These are phyloP conservation scores for Ceratosolen fusciceps DNA, from an alignment of 1,140 invertebrate genomes.

Conservation along the genomic window DNA sequence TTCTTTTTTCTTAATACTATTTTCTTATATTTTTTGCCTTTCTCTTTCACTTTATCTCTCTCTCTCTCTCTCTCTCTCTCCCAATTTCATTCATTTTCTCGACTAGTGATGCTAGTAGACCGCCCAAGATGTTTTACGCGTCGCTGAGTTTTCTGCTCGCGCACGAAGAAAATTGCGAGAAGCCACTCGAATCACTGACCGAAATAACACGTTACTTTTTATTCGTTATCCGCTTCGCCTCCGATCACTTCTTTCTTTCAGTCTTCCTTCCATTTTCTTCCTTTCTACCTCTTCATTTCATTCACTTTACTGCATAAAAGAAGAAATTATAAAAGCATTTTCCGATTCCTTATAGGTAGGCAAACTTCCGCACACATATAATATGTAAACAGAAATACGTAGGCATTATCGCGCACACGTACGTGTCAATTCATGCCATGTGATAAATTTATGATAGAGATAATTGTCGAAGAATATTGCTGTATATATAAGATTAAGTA, in stretches of 20 bases:
- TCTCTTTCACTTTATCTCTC: no score
- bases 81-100: not conserved
- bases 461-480: no score
- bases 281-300: not conserved
- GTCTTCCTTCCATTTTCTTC: not conserved
- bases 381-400: no score
- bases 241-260: not conserved
- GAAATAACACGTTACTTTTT: constrained; percentile 44
- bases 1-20: no score
- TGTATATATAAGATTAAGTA: no score
- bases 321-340: not conserved
- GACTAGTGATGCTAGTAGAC: not conserved
- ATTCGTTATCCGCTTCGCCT: not conserved
- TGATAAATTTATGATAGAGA: no score
- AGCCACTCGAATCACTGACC: constrained; percentile 45
- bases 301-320: not conserved
- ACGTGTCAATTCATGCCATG: no score
- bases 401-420: no score
- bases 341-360: not conserved
- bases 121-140: constrained; percentile 19
- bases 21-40: no score
- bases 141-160: constrained; percentile 22
- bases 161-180: constrained; percentile 45
- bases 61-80: not conserved
- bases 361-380: not conserved